Conservation (phyloP, 2,888 invertebrate species). For the Amiota communis region DNA sequence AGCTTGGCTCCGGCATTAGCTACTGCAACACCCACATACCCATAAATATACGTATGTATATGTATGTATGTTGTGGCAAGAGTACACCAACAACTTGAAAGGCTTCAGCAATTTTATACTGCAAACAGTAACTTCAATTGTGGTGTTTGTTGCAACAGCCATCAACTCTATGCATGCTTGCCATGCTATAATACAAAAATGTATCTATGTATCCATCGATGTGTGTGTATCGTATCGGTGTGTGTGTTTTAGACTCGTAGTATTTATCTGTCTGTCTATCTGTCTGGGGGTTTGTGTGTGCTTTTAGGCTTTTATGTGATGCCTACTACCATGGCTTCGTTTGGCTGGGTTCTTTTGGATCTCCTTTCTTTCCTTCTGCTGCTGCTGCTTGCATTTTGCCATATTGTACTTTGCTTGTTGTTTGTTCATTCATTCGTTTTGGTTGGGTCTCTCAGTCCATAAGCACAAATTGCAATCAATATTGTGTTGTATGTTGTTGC, state of each 20-base stretch:
- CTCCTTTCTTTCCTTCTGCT: background rate
- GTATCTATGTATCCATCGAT: background rate
- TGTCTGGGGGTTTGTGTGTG: conserved; percentile 50
- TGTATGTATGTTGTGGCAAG: background rate
- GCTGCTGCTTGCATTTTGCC: conserved; percentile 12
- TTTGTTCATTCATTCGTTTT: conserved; percentile 8
- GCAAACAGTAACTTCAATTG: conserved; percentile 20
- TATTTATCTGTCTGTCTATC: conserved; percentile 39
- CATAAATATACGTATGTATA: conserved; percentile 36
- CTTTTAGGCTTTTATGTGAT: conserved; percentile 63
- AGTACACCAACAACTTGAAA: conserved; percentile 56
- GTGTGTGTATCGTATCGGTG: conserved; percentile 22
- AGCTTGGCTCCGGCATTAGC: background rate
- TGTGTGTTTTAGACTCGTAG: conserved; percentile 15
- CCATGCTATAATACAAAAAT: conserved; percentile 23
- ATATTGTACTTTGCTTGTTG: conserved; percentile 21
- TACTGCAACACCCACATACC: conserved; percentile 35
- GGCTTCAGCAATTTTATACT: conserved; percentile 57
- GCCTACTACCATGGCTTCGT: conserved; percentile 18
- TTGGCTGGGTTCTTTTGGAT: background rate
- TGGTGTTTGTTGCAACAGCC: background rate
- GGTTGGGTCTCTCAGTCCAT: conserved; percentile 27
- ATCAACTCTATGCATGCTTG: background rate
- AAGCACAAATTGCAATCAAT: conserved; percentile 67
- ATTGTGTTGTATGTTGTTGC: conserved; percentile 46